Percentiles rank a stretch among this genome's conserved stretches.
These are phyloP conservation scores for Caenorhabditis imperialis DNA, from an alignment of 2,888 invertebrate species.

Conservation along the genomic window DNA sequence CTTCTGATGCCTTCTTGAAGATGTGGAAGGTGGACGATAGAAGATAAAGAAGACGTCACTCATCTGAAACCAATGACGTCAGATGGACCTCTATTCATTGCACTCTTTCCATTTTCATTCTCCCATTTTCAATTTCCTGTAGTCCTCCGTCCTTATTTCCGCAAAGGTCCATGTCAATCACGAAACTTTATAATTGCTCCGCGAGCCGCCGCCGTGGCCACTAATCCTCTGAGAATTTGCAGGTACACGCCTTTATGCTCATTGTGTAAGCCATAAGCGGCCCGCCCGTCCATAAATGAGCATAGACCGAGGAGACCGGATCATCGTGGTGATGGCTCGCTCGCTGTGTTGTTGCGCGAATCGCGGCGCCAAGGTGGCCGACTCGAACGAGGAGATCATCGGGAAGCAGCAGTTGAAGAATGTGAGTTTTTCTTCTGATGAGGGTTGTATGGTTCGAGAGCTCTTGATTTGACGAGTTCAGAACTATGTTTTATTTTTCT, in stretches of 20 bases:
- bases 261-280: no score
- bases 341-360: constrained; percentile 34
- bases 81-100: not conserved
- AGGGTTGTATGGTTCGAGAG: no score
- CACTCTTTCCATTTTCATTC: not conserved
- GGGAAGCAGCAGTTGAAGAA: constrained; percentile 18
- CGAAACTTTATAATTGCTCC: not conserved
- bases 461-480: no score
- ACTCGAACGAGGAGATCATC: constrained; percentile 15
- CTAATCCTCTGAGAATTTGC: constrained; percentile 4
- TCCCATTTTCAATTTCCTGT: constrained; percentile 35
- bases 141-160: constrained; percentile 13
- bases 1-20: no score
- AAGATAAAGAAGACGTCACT: no score
- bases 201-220: not conserved
- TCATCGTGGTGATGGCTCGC: constrained; percentile 43
- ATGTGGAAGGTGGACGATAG: no score
- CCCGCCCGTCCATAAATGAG: constrained; percentile 21
- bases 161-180: constrained; percentile 11
- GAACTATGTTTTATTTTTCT: no score
- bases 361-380: constrained; percentile 24
- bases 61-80: constrained; percentile 9
- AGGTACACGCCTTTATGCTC: not conserved
- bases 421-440: constrained; percentile 19
- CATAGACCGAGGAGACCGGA: constrained; percentile 52